Base-by-base conservation (phyloP, 2,888 invertebrate genomes). In the Hemistola chrysoprasaria region DNA sequence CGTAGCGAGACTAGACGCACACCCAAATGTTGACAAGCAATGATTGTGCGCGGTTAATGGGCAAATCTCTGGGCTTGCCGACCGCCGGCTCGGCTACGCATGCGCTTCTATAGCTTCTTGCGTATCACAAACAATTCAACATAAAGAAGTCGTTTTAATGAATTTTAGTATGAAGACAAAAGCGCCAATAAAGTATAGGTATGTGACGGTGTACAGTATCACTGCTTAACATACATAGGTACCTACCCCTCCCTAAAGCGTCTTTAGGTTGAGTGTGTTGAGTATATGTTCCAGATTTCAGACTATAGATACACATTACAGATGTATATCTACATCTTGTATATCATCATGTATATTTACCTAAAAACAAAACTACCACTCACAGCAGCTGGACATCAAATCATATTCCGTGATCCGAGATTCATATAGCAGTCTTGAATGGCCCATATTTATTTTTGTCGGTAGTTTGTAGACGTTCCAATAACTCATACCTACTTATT, bases 11-110 rank as follows among this genome's bases (percentile, higher is more conserved):
- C 2, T 25, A 56, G 53, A 53, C 53, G 47, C 49, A 50, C 52
- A 51, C 53, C 50, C 57, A 53, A 64, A 62, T 71, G 70, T 71
- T 73, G 67, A 66, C 68, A 67, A 71, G 63, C 64, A 56, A 52
- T 47, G 47, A 39, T 44, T 38, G 38, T 35, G 38, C 30, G 38
- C 43, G 43, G n/a, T n/a, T n/a, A n/a, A n/a, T n/a, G n/a, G n/a
- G 38, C 43, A 23, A 34, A 35, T 39, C 33, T 44, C 38, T 9
- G 29, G 29, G 51, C 36, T 33, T 50, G 56, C 16, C 2, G 3
- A 16, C 16, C 16, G 3, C 4, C 16, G 16, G 16, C 16, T 16
- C 16, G n/a, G 32, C 22, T 27, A 48, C 53, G 53, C 51, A 51
- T 56, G 53, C 56, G 53, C 46, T n/a, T 24, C 24, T 30, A 29